Evolutionary conservation across 2,888 invertebrate species (phyloP).

Genomic region (Xanthorhoe spadicearia): DNA sequence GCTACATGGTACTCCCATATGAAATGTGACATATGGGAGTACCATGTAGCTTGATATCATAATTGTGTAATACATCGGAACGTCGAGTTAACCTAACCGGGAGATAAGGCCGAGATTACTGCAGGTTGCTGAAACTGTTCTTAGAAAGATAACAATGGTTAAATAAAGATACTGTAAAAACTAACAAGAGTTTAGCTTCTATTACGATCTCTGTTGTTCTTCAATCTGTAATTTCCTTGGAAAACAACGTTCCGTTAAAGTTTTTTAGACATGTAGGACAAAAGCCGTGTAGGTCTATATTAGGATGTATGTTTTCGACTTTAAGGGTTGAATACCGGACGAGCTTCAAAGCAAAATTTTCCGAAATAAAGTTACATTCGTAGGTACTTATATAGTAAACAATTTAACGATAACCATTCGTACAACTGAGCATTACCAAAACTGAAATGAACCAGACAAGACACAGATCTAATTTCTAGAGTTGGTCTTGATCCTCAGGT

Average conservation of each 20-base stretch:
- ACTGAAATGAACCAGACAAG: too few species aligned
- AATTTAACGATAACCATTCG: too few species aligned
- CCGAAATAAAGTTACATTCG: too few species aligned
- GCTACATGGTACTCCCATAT: constrained; percentile 7
- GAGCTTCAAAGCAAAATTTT: too few species aligned
- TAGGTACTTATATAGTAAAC: too few species aligned
- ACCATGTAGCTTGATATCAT: constrained; percentile 38
- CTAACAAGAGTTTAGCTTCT: constrained; percentile 25
- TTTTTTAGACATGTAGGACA: too few species aligned
- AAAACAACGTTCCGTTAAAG: too few species aligned
- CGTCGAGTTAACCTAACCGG: constrained; percentile 57
- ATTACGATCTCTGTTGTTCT: neutral
- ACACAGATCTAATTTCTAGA: neutral
- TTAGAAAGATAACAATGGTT: constrained; percentile 36
- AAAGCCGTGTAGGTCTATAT: too few species aligned
- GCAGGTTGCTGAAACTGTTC: constrained; percentile 37
- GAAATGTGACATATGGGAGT: too few species aligned
- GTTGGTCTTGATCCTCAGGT: constrained; percentile 18
- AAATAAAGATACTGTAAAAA: constrained; percentile 37
- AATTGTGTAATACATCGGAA: constrained; percentile 56
- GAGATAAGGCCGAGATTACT: constrained; percentile 64
- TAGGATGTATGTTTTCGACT: too few species aligned
- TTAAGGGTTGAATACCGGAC: too few species aligned
- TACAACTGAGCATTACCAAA: too few species aligned
- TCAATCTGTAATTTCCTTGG: neutral